phyloP scores from a whole-genome alignment of 2,888 invertebrate species.

The Cosmia pyralina region DNA sequence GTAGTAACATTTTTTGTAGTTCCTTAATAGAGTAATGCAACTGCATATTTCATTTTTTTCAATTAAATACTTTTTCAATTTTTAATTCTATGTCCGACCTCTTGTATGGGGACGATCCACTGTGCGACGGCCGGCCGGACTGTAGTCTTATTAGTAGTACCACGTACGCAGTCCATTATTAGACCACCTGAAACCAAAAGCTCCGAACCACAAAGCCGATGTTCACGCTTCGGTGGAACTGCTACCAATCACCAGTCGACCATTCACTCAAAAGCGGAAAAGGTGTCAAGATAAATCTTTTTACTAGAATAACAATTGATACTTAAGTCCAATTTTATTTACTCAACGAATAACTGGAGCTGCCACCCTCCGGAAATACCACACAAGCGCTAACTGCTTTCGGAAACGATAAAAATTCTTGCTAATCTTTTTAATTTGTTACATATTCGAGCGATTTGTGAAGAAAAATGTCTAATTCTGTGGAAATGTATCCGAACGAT shows the following conservation, averaged over 20 bases:
- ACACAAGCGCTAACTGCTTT: conserved; percentile 69
- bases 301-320: conserved; percentile 58
- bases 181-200: conserved; percentile 2
- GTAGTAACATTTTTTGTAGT: too few relatives aligned
- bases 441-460: conserved; percentile 68
- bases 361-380: conserved; percentile 71
- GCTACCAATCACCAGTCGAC: conserved; percentile 29
- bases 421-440: conserved; percentile 71
- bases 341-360: conserved; percentile 48
- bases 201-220: conserved; percentile 17
- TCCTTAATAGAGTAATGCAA: too few relatives aligned
- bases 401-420: conserved; percentile 83
- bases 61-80: too few relatives aligned
- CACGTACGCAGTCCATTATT: neutral
- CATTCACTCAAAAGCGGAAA: conserved; percentile 49
- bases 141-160: neutral
- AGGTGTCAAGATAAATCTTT: conserved; percentile 57
- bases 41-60: too few relatives aligned
- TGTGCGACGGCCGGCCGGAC: too few relatives aligned
- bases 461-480: conserved; percentile 64
- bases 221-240: conserved; percentile 20
- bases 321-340: conserved; percentile 59
- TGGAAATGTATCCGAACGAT: conserved; percentile 42
- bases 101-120: too few relatives aligned
- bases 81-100: too few relatives aligned